Base-by-base conservation (phyloP, 2,113 vertebrate species). In the Chamaea fasciata region DNA sequence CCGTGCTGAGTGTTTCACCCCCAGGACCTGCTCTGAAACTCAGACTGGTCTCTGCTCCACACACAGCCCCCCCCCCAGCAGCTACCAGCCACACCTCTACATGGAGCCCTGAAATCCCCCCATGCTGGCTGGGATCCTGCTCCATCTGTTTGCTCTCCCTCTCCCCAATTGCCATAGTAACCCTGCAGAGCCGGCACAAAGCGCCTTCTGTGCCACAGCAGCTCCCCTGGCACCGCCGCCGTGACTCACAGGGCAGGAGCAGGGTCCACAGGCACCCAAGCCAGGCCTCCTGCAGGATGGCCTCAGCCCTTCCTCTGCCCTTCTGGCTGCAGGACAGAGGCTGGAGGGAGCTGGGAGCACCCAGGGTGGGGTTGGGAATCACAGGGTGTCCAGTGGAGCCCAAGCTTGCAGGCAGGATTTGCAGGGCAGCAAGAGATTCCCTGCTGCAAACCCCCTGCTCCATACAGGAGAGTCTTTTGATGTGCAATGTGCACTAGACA, bases 111-210 rank as follows among this genome's bases (percentile, higher is more conserved):
- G 41, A 79, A 90, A 81, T 24, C 5, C 55, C 56, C 94, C 77
- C 59, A 1, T 56, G 46, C 81, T 14, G 13, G 74, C 69, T 82
- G 74, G 47, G 71, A 71, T 81, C 68, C 83, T 78, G 37, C 71
- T 95, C 89, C 28, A 77, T 94, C 89, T 52, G 68, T 86, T 94
- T 93, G 83, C 93, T 90, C 80, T 94, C 92, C 90, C 76, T 93
- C 90, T 96, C 86, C 90, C 80, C 88, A 37, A 81, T 93, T 75
- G 73, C 94, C 94, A 97, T 87, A 90, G 96, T 57, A 94, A 96
- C 76, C 75, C 60, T 0, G 7, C 57, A 31, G 16, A 62, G 78
- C 44, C 14, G 0, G 87, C 87, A 97, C 96, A 97, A 97, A 83
- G 95, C 88, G 3, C 73, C 94, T 75, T 96, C 92, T 97, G 90